Evolutionary conservation across 1,140 invertebrate genomes (phyloP), one percentile per base, ranked within the genome.

Genomic region (Helicoverpa zea): DNA sequence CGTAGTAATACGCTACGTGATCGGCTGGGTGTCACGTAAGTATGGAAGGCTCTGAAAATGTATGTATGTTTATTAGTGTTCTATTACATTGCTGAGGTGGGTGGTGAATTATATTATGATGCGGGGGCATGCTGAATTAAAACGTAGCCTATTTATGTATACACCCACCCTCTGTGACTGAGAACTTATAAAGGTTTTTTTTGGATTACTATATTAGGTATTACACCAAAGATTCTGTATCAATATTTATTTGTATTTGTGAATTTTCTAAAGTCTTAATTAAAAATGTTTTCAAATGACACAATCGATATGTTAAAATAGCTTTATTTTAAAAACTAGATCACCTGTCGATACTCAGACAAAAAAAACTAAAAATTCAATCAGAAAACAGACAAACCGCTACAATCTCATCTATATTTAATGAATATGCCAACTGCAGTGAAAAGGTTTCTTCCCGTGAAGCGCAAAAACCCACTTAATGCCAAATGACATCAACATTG

Each of bases 1-100:
- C 64, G 64, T 68, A 68, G 64, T 68, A 68, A 68, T 68, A 68
- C 18, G 64, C 43, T 68, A 68, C 64, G 64, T 68, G 64, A 49
- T 64, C 64, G n/a, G 35, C 5, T 43, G 13, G 43, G n/a, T 35
- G 43, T 49, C 64, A 68, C 64, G 64, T 68, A 68, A 9, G 35
- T 58, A 18, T 58, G 56, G 56, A 68, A 23, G 14, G 14, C n/a
- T 64, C 30, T 12, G 23, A 29, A 61, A 30, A 61, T 30, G 29
- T 66, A 49, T 10, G 30, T 43, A 49, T 68, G 63, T 66, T 30
- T 66, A 66, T 66, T 47, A 43, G 30, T 66, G 35, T 66, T 47
- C 63, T 66, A 66, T 66, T 30, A 47, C 35, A 16, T 35, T 47
- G 63, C 14, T 35, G 43, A 49, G 64, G 43, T 49, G 64, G 49